Percentiles rank a stretch among this genome's conserved stretches.
Conservation (phyloP, 2,797 vertebrate genomes). For the Esox masquinongy region DNA sequence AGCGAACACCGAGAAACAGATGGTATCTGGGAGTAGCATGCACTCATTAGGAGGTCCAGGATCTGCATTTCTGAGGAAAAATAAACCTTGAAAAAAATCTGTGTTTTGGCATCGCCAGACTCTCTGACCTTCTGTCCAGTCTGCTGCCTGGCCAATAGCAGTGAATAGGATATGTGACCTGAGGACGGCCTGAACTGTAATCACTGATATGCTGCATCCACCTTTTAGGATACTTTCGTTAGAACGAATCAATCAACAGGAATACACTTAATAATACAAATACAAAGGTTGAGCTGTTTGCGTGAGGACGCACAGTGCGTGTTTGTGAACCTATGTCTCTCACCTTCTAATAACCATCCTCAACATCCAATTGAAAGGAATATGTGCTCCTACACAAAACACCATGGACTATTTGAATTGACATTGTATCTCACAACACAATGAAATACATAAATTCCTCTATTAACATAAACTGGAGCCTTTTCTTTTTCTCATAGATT, state of each 20-base stretch:
- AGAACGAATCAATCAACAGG: constrained; percentile 35
- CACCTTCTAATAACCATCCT: neutral
- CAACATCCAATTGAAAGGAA: neutral
- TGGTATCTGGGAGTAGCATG: constrained; percentile 77
- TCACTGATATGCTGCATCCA: constrained; percentile 56
- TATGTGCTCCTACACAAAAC: neutral
- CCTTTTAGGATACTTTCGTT: constrained; percentile 48
- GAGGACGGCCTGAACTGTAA: constrained; percentile 42
- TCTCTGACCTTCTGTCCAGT: constrained; percentile 80
- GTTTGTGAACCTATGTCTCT: neutral
- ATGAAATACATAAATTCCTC: neutral
- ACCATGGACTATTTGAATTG: neutral
- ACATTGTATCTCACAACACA: neutral
- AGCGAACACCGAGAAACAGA: constrained; percentile 71
- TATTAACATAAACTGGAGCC: neutral
- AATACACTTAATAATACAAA: constrained; percentile 22
- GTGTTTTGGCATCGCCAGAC: constrained; percentile 75
- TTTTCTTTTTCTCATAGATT: neutral
- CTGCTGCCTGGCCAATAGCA: constrained; percentile 58
- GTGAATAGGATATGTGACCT: neutral
- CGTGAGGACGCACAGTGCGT: constrained; percentile 6
- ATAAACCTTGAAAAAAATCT: constrained; percentile 50
- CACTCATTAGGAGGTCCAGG: constrained; percentile 75
- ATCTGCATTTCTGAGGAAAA: constrained; percentile 73
- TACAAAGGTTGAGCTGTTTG: constrained; percentile 28